Evolutionary conservation across 2,113 vertebrate genomes (phyloP).

Genomic region (Gymnogyps californianus): DNA sequence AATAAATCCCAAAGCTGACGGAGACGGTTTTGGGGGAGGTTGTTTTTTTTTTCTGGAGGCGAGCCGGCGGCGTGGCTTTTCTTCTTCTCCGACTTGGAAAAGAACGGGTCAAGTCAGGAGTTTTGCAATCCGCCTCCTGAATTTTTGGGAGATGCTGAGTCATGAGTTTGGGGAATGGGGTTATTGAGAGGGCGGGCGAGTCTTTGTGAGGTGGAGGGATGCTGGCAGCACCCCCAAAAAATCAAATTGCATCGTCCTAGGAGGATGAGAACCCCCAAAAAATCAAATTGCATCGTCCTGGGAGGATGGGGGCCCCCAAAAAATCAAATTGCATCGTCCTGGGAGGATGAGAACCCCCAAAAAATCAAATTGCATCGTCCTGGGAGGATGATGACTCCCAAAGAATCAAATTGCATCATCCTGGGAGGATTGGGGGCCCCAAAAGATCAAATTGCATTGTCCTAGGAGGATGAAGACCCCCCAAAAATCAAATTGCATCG

Average conservation of each 20-base stretch:
- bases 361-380: not conserved
- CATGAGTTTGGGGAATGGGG: not conserved
- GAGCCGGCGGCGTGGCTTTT: not conserved
- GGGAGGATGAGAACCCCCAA: too few species aligned
- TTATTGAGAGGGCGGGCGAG: not conserved
- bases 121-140: not conserved
- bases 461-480: not conserved
- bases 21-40: not conserved
- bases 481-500: not conserved
- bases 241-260: not conserved
- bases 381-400: too few species aligned
- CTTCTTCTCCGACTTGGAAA: not conserved
- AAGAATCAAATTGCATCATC: not conserved
- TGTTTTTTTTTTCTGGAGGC: not conserved
- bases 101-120: not conserved
- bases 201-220: not conserved
- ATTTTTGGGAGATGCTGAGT: slow-evolving; percentile 3
- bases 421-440: not conserved
- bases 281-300: not conserved
- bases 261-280: too few species aligned
- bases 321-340: not conserved
- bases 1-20: not conserved
- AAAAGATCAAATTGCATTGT: not conserved
- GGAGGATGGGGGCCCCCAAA: too few species aligned
- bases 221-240: not conserved